These are phyloP conservation scores for Pristionchus mayeri DNA, from an alignment of 2,888 invertebrate species.

Conservation along the genomic window DNA sequence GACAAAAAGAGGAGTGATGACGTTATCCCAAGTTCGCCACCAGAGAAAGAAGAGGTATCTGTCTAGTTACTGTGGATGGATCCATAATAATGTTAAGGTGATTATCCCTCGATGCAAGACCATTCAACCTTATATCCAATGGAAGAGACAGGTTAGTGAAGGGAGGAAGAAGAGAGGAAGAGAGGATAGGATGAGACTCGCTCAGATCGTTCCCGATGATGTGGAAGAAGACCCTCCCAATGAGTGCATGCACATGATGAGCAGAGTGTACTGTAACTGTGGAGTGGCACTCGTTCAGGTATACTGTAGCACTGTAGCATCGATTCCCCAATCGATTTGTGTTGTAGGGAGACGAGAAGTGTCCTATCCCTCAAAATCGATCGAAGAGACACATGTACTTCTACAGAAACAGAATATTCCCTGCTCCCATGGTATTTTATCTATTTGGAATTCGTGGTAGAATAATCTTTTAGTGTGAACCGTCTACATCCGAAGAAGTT, in stretches of 20 bases:
- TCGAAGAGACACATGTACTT: neutral
- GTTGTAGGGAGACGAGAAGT: neutral
- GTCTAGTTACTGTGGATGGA: neutral
- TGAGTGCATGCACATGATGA: neutral
- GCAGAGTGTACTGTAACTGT: neutral
- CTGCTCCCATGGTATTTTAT: neutral
- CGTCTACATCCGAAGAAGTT: neutral
- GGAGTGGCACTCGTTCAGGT: neutral
- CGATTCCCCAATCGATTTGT: neutral
- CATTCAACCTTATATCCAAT: neutral
- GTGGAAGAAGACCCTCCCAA: neutral
- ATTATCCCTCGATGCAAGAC: constrained; percentile 1
- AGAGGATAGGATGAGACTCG: too few species aligned
- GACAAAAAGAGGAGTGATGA: too few species aligned
- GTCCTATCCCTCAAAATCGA: neutral
- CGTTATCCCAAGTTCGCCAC: neutral
- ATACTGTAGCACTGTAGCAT: too few species aligned
- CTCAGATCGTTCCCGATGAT: neutral
- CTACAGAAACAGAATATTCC: neutral
- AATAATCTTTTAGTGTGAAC: neutral
- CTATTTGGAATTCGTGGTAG: neutral
- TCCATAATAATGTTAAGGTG: neutral
- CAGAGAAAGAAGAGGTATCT: neutral
- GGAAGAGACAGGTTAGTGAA: neutral
- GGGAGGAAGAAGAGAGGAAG: neutral